Evolutionary conservation across 2,888 invertebrate genomes (phyloP), one percentile per base, ranked within the genome.

Genomic region (Amiota communis): DNA sequence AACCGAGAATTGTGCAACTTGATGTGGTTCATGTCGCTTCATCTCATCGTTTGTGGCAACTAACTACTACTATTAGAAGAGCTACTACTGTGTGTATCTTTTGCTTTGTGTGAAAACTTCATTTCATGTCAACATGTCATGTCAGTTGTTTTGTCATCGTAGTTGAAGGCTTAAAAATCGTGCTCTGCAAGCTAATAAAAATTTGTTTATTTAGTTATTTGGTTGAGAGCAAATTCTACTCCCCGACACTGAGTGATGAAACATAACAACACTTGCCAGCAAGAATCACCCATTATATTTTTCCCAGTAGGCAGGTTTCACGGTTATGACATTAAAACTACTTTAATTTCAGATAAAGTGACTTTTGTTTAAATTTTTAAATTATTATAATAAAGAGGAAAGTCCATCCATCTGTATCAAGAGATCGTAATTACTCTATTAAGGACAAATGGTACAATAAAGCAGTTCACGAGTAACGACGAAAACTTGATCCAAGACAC

Each of bases 121-220:
- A 65, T 65, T 65, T 65, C 47, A 65, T 36, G 36, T 36, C 49
- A 65, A 13, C 65, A 65, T 65, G 65, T 65, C 65, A 65, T 65
- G 48, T 65, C 20, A 48, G 65, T 63, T 12, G 23, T 46, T 63
- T 46, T 11, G 17, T 65, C 9, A 11, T 12, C 15, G n/a, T 15
- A 61, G 23, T 61, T 63, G 13, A 9, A 63, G 13, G n/a, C 46
- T 11, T 11, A 49, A 65, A 65, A 65, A 48, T 65, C 65, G 65
- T 65, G 65, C 65, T 20, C 46, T 10, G 65, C 49, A 65, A 23
- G 36, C 15, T 49, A 17, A 65, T 65, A 48, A 17, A 49, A 47
- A 65, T 15, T 57, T 59, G n/a, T 65, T 65, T 48, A 13, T 36
- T 63, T n/a, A 63, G 36, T 48, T 65, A 11, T 15, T 65, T 65